Conservation (phyloP, 2,888 invertebrate genomes). For the Acanthococcus lagerstroemiae region DNA sequence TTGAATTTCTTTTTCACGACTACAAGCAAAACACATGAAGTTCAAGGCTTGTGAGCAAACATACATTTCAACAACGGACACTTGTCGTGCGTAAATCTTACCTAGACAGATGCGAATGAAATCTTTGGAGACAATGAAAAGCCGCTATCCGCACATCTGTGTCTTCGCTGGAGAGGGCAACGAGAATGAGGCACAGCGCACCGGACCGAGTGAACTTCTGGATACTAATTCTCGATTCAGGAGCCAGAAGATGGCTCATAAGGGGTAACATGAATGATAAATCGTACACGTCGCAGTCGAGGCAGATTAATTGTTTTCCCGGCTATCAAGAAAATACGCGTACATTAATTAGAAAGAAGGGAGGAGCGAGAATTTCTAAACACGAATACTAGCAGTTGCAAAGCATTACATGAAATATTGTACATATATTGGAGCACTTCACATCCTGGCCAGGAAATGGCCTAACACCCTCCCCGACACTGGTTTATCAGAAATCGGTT, state of each 20-base stretch:
- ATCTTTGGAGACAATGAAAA: slow-evolving; percentile 61
- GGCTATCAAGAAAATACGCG: slow-evolving; percentile 8
- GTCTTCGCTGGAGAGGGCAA: slow-evolving; percentile 59
- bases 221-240: slow-evolving; percentile 62
- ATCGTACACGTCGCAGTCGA: slow-evolving; percentile 55
- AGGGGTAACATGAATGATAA: slow-evolving; percentile 71
- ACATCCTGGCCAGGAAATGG: too few species aligned
- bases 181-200: slow-evolving; percentile 58
- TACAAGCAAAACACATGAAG: slow-evolving; percentile 19
- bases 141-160: slow-evolving; percentile 59
- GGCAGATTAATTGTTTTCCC: background rate
- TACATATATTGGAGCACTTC: too few species aligned
- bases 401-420: too few species aligned
- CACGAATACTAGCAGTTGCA: too few species aligned
- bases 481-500: too few species aligned
- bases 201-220: slow-evolving; percentile 60
- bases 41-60: background rate
- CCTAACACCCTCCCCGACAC: too few species aligned
- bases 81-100: slow-evolving; percentile 36
- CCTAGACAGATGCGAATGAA: slow-evolving; percentile 61
- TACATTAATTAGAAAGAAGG: too few species aligned
- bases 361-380: too few species aligned
- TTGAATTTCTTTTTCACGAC: slow-evolving; percentile 53
- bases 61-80: background rate
- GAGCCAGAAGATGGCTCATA: slow-evolving; percentile 60